A percentile compares a stretch with the other conserved stretches of the same genome.
These are phyloP conservation scores for Coelinius sp. DNA, from an alignment of 2,888 invertebrate species.

Conservation along the genomic window DNA sequence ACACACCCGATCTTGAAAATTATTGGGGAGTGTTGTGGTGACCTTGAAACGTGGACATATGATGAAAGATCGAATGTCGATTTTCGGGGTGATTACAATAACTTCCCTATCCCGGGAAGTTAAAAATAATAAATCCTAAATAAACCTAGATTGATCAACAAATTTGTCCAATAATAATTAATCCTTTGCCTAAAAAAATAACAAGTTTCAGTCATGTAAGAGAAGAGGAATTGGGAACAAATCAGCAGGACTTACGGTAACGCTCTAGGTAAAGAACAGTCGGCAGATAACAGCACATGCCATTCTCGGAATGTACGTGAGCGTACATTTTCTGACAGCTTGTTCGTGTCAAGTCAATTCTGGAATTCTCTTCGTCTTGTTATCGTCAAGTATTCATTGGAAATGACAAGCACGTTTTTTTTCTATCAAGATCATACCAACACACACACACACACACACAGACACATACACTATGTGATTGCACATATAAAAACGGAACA, in stretches of 20 bases:
- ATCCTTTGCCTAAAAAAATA: neutral
- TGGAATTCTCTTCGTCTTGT: neutral
- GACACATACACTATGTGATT: no score
- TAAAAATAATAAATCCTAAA: neutral
- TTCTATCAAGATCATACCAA: conserved; percentile 9
- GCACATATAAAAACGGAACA: neutral
- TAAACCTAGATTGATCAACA: neutral
- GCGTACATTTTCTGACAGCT: conserved; percentile 60
- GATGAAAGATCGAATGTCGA: no score
- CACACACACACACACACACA: neutral
- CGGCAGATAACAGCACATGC: conserved; percentile 68
- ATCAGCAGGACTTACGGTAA: conserved; percentile 61
- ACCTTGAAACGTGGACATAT: no score
- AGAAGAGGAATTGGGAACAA: conserved; percentile 6
- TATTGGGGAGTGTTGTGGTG: no score
- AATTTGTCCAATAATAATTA: no score
- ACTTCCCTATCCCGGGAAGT: no score
- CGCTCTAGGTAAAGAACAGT: conserved; percentile 65
- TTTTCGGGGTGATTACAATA: no score
- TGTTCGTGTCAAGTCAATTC: conserved; percentile 24
- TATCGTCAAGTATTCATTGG: conserved; percentile 19
- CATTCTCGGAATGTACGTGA: conserved; percentile 67
- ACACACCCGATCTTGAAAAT: no score
- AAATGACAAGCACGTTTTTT: conserved; percentile 25
- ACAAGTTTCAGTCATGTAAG: neutral